Evolutionary conservation across 2,888 invertebrate species (phyloP).

Genomic region (Caenorhabditis uteleia): DNA sequence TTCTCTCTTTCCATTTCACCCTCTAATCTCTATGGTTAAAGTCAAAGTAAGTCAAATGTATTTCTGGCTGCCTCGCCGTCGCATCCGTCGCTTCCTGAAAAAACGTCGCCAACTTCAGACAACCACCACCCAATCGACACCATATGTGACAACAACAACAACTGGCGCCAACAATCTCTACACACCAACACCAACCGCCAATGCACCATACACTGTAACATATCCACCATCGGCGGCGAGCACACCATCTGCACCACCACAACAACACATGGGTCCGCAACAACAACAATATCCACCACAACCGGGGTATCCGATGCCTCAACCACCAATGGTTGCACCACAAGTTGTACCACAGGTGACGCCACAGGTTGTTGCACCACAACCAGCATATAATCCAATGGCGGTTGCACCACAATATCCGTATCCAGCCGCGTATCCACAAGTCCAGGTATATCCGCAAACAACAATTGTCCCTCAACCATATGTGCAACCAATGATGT

Average conservation of each 20-base stretch:
- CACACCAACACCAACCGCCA: slow-evolving; percentile 5
- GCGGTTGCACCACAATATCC: not conserved
- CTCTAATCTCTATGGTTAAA: too few relatives aligned
- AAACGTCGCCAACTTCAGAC: too few relatives aligned
- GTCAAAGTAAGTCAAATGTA: too few relatives aligned
- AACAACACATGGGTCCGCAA: not conserved
- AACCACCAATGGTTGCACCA: not conserved
- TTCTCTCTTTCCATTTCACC: too few relatives aligned
- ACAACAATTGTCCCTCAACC: not conserved
- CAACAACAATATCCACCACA: slow-evolving; percentile 2
- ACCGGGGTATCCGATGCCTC: not conserved
- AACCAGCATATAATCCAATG: not conserved
- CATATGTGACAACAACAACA: too few relatives aligned
- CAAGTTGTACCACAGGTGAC: too few relatives aligned
- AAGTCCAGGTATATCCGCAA: not conserved
- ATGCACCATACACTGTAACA: slow-evolving; percentile 4
- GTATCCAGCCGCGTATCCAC: not conserved
- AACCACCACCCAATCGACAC: too few relatives aligned
- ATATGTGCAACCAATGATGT: not conserved
- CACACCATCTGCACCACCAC: not conserved
- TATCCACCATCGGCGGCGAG: slow-evolving; percentile 1
- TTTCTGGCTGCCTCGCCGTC: too few relatives aligned
- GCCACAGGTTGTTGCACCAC: too few relatives aligned
- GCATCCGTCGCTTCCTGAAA: too few relatives aligned
- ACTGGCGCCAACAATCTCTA: too few relatives aligned